Percentiles rank a stretch among this genome's conserved stretches.
phyloP scores from a whole-genome alignment of 2,888 invertebrate species.

The Cecidostiba fungosa region DNA sequence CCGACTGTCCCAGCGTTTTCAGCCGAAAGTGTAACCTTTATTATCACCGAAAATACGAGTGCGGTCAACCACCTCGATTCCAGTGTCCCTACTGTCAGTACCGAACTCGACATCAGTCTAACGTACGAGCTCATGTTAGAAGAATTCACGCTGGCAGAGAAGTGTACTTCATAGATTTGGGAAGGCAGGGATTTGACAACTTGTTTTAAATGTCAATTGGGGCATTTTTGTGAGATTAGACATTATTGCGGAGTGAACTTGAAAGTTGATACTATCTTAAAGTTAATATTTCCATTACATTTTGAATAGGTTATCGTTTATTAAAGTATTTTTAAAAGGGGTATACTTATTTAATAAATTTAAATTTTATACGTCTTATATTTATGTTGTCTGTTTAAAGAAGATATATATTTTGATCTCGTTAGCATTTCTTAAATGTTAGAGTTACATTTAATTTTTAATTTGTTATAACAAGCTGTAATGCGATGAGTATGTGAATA shows the following conservation, averaged over 20 bases:
- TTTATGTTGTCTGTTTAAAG: not conserved
- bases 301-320: no score
- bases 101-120: constrained; percentile 68
- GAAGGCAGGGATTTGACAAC: constrained; percentile 7
- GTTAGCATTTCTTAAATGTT: not conserved
- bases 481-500: not conserved
- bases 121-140: constrained; percentile 69
- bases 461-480: not conserved
- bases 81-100: constrained; percentile 68
- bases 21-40: constrained; percentile 76
- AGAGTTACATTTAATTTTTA: no score
- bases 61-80: constrained; percentile 55
- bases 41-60: constrained; percentile 59
- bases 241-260: not conserved
- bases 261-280: no score
- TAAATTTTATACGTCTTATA: not conserved
- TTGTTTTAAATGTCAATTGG: not conserved
- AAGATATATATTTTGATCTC: not conserved
- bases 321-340: no score
- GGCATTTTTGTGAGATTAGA: not conserved
- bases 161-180: constrained; percentile 68
- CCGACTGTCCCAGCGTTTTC: constrained; percentile 74
- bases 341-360: no score
- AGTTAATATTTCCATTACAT: no score
- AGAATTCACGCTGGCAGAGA: constrained; percentile 66